Conservation (phyloP, 2,888 invertebrate genomes). For the Limenitis camilla region DNA sequence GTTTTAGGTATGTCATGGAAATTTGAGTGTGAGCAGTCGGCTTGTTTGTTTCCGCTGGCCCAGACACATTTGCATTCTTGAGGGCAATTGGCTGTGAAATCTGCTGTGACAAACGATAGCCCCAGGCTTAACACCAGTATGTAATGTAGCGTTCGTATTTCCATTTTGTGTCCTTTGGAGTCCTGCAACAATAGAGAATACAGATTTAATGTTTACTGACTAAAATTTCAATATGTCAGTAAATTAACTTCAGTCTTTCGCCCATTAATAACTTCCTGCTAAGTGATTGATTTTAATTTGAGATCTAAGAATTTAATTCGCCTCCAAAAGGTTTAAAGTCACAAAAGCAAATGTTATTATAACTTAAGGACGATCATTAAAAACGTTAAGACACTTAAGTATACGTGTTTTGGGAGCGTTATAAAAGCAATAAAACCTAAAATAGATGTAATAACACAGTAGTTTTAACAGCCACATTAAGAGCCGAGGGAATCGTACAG, state of each 20-base stretch:
- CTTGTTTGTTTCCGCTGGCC: conserved; percentile 88
- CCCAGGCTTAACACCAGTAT: conserved; percentile 39
- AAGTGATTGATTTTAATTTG: not conserved
- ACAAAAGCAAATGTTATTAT: conserved; percentile 11
- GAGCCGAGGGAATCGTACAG: conserved; percentile 36
- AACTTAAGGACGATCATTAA: conserved; percentile 21
- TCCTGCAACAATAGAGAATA: conserved; percentile 55
- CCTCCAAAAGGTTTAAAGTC: conserved; percentile 3
- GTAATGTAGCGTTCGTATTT: conserved; percentile 35
- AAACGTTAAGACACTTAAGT: conserved; percentile 28
- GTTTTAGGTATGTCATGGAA: conserved; percentile 81
- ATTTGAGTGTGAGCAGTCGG: conserved; percentile 82
- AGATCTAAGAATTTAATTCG: not conserved
- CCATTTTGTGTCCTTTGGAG: conserved; percentile 43
- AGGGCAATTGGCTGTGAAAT: conserved; percentile 77
- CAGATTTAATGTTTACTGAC: conserved; percentile 6
- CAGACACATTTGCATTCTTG: conserved; percentile 86
- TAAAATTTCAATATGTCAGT: conserved; percentile 7
- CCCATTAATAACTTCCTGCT: no score
- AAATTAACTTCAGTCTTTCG: no score
- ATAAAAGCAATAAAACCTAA: conserved; percentile 36
- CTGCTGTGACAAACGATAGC: conserved; percentile 47
- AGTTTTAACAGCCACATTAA: no score
- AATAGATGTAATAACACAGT: conserved; percentile 45
- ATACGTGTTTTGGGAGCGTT: conserved; percentile 30